Evolutionary conservation across 2,113 vertebrate genomes (phyloP).

Genomic region (Antennarius striatus): DNA sequence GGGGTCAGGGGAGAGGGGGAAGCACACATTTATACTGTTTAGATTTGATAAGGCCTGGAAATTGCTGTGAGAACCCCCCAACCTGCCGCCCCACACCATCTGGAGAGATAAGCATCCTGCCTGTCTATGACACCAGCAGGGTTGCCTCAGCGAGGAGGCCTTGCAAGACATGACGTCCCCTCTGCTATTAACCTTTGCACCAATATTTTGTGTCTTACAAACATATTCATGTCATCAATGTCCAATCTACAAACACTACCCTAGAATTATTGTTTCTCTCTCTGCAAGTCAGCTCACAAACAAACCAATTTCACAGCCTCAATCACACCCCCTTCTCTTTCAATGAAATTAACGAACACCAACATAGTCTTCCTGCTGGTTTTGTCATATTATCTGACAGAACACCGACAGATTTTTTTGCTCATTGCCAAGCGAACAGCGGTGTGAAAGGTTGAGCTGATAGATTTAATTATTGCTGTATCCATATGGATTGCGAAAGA

Average conservation of each 20-base stretch:
- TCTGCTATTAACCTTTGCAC: slow-evolving; percentile 48
- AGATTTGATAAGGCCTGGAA: slow-evolving; percentile 64
- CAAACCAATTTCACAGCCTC: slow-evolving; percentile 15
- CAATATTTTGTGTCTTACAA: slow-evolving; percentile 28
- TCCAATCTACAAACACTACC: slow-evolving; percentile 15
- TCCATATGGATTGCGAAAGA: slow-evolving; percentile 72
- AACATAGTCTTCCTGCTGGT: slow-evolving; percentile 41
- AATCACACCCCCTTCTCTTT: slow-evolving; percentile 12
- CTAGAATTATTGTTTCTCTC: slow-evolving; percentile 22
- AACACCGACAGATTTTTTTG: slow-evolving; percentile 56
- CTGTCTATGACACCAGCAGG: slow-evolving; percentile 33
- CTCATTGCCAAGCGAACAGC: slow-evolving; percentile 59
- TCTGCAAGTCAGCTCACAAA: slow-evolving; percentile 13
- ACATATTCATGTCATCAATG: slow-evolving; percentile 32
- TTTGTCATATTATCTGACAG: slow-evolving; percentile 70
- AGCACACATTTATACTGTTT: slow-evolving; percentile 58
- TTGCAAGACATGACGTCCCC: slow-evolving; percentile 28
- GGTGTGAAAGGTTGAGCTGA: slow-evolving; percentile 67
- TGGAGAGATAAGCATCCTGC: slow-evolving; percentile 40
- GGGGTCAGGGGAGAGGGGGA: slow-evolving; percentile 47
- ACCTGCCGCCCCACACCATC: slow-evolving; percentile 28
- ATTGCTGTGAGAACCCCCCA: slow-evolving; percentile 49
- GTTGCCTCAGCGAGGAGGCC: slow-evolving; percentile 25
- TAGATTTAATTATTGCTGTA: slow-evolving; percentile 74
- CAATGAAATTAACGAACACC: slow-evolving; percentile 26